Evolutionary conservation across 2,113 vertebrate species (phyloP).

Genomic region (Epinephelus moara): DNA sequence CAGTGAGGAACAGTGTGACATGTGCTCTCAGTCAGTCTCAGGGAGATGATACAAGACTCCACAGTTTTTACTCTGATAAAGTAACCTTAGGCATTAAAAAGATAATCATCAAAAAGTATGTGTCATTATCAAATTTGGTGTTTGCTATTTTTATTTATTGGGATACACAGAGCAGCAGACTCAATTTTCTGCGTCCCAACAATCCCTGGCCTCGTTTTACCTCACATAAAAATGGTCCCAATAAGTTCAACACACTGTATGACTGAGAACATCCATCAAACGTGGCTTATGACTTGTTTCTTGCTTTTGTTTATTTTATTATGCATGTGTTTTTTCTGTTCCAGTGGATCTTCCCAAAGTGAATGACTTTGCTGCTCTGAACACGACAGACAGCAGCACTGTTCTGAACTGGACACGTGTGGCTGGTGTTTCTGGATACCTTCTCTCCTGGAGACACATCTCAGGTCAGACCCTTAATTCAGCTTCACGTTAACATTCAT

Average conservation of each 20-base stretch:
- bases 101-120: too few relatives aligned
- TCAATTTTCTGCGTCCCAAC: background rate
- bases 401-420: constrained; percentile 86
- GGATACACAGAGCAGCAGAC: background rate
- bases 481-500: background rate
- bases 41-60: background rate
- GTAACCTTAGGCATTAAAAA: too few relatives aligned
- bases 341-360: constrained; percentile 89
- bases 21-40: background rate
- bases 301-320: background rate
- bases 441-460: constrained; percentile 86
- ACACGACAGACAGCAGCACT: constrained; percentile 80
- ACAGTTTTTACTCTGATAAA: background rate
- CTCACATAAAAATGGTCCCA: background rate
- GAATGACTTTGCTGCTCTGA: constrained; percentile 77
- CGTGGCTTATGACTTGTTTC: background rate
- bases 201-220: background rate
- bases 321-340: constrained; percentile 7
- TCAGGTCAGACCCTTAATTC: constrained; percentile 82
- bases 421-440: constrained; percentile 83
- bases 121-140: background rate
- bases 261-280: background rate
- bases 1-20: constrained; percentile 14
- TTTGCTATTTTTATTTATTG: background rate
- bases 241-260: background rate